A percentile compares a stretch with the other conserved stretches of the same genome.
phyloP scores from a whole-genome alignment of 2,113 vertebrate genomes.

The Paradisaea rubra region DNA sequence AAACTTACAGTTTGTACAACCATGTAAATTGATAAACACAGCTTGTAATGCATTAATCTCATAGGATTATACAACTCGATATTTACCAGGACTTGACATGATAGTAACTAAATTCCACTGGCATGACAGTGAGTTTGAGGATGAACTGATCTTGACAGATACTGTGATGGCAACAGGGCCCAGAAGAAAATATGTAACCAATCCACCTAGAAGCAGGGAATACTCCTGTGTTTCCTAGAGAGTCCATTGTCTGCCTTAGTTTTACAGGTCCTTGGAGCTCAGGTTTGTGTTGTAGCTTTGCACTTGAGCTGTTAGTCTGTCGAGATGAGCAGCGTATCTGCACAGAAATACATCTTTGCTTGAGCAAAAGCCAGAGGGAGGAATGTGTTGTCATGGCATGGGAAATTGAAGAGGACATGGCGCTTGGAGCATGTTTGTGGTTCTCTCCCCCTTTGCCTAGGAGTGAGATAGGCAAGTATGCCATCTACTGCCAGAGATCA shows the following conservation, averaged over 20 bases:
- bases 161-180: neutral
- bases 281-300: neutral
- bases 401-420: neutral
- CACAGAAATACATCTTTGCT: neutral
- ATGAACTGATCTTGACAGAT: neutral
- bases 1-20: neutral
- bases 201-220: neutral
- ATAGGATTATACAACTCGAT: neutral
- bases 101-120: neutral
- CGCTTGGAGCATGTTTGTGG: neutral
- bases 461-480: conserved; percentile 86
- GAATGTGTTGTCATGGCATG: neutral
- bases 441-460: conserved; percentile 46
- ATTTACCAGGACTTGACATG: neutral
- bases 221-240: neutral
- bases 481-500: conserved; percentile 86
- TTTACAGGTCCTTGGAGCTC: neutral
- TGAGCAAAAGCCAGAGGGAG: neutral
- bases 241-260: neutral
- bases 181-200: neutral
- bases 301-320: neutral
- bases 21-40: neutral
- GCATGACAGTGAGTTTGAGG: neutral
- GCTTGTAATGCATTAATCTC: neutral
- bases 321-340: neutral